Base-by-base conservation (phyloP, 2,797 vertebrate genomes). In the Chiloscyllium punctatum region DNA sequence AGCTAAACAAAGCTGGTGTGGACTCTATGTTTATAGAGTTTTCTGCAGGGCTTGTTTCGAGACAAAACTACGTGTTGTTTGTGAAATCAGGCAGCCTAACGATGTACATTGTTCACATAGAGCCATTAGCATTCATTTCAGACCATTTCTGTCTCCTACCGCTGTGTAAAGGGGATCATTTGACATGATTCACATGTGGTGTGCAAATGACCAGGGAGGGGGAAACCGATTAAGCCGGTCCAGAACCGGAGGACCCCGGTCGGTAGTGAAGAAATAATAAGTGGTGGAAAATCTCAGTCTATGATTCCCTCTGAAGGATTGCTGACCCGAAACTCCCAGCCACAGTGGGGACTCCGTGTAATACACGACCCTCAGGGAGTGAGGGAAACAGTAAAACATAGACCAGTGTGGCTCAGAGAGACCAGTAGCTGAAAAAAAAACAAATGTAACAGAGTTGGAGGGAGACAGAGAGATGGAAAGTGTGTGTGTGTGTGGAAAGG, bases 341-440 rank as follows among this genome's bases (percentile, higher is more conserved):
- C 98, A 97, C 98, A 98, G 98, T 97, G 97, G 98, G 98, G 96
- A 96, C 86, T 96, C 98, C 97, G 96, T 98, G 98, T 98, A 96
- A 0, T 68, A 98, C 97, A 97, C 97, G 97, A 97, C 97, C 42
- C 97, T 96, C 96, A 27, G 94, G 69, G 25, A 30, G 96, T 96
- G 33, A 96, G 96, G 23, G 23, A 96, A 96, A 97, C 96, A 97
- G 86, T 97, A 97, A 96, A 97, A 18, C 96, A 97, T 96, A 97
- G 97, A 97, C 97, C 97, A 97, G 97, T 96, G 95, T 97, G 97
- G 96, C 96, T 95, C 87, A 95, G 82, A 95, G 96, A 96, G 96
- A 96, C 95, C 96, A 97, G 96, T 97, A 97, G 97, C 96, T 95
- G 96, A 72, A 96, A 13, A 72, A 96, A 13, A 74, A 51, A 27